Conservation (phyloP, 2,888 invertebrate species). For the Cordilura impudica region DNA sequence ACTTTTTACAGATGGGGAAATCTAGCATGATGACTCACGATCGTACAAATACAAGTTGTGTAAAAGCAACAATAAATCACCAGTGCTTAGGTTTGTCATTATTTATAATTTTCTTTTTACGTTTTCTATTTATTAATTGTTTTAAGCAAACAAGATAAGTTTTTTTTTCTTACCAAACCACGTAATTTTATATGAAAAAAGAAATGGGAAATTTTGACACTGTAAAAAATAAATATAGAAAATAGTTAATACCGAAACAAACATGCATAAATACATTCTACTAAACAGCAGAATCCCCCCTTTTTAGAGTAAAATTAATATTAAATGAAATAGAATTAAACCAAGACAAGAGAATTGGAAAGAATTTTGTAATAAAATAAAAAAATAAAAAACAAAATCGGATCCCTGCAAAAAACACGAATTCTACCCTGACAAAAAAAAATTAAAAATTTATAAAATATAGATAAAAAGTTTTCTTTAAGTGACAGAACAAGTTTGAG, state of each 20-base stretch:
- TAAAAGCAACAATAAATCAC: slow-evolving; percentile 75
- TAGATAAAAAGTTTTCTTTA: too few species aligned
- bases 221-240: slow-evolving; percentile 64
- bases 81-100: slow-evolving; percentile 78
- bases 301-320: slow-evolving; percentile 16
- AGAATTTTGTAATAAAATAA: neutral
- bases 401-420: neutral
- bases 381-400: neutral
- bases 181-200: slow-evolving; percentile 57
- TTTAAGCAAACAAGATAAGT: slow-evolving; percentile 66
- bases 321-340: slow-evolving; percentile 4
- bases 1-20: slow-evolving; percentile 75
- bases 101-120: slow-evolving; percentile 50
- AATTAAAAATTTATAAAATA: neutral
- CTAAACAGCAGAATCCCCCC: neutral
- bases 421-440: neutral
- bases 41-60: slow-evolving; percentile 74
- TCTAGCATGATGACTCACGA: slow-evolving; percentile 74
- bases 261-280: slow-evolving; percentile 14
- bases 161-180: slow-evolving; percentile 16
- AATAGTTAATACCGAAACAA: slow-evolving; percentile 21
- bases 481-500: neutral
- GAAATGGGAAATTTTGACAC: slow-evolving; percentile 67
- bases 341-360: neutral
- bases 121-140: slow-evolving; percentile 24